Conservation (phyloP, 2,113 vertebrate genomes). For the Lanius ludovicianus region DNA sequence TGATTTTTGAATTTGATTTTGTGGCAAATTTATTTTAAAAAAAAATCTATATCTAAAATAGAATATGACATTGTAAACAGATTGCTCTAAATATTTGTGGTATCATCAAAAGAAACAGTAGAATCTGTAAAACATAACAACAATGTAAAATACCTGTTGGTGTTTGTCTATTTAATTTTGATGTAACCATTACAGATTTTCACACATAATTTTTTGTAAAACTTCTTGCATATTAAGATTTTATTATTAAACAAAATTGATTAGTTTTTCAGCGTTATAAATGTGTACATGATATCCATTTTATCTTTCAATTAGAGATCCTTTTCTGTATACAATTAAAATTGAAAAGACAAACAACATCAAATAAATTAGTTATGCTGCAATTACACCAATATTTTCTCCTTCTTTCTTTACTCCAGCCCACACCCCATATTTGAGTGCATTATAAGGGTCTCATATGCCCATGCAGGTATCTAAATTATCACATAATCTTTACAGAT, state of each 20-base stretch:
- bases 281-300: neutral
- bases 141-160: neutral
- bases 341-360: neutral
- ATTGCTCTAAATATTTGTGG: neutral
- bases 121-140: neutral
- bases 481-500: neutral
- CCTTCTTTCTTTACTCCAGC: neutral
- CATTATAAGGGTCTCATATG: neutral
- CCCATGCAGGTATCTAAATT: neutral
- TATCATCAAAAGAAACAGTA: neutral
- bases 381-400: neutral
- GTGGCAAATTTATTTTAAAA: neutral
- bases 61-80: neutral
- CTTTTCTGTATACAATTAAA: neutral
- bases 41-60: neutral
- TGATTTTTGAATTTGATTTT: neutral
- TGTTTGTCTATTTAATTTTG: neutral
- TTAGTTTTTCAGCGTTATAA: neutral
- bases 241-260: neutral
- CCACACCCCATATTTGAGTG: neutral
- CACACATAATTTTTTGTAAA: neutral
- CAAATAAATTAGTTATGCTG: neutral
- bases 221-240: neutral
- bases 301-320: neutral
- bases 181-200: neutral